These are phyloP conservation scores for Catocala nupta DNA, from an alignment of 2,888 invertebrate genomes.

Conservation along the genomic window DNA sequence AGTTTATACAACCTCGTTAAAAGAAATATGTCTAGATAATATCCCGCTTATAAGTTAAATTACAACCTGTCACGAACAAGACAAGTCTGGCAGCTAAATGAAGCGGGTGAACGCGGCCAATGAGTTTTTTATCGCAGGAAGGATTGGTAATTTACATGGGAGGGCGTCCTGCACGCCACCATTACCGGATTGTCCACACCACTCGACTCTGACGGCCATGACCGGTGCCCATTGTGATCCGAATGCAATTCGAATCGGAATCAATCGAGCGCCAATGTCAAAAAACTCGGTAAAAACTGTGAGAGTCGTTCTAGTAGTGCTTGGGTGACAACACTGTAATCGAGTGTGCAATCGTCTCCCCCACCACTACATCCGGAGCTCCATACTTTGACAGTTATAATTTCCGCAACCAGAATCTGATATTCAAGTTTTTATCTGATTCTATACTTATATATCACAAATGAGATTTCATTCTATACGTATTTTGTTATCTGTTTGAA, in stretches of 20 bases:
- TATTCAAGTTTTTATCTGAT: conserved; percentile 5
- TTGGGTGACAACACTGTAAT: conserved; percentile 70
- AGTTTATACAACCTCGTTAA: background rate
- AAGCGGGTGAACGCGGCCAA: conserved; percentile 54
- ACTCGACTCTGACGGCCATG: conserved; percentile 71
- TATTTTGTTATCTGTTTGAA: too few relatives aligned
- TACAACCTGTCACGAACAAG: conserved; percentile 49
- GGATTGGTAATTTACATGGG: conserved; percentile 65
- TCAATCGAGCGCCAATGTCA: conserved; percentile 74
- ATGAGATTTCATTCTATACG: background rate
- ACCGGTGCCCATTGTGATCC: conserved; percentile 71
- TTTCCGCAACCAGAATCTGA: conserved; percentile 38
- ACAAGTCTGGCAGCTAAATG: conserved; percentile 44
- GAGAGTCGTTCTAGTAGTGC: conserved; percentile 68
- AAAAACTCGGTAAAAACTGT: conserved; percentile 76
- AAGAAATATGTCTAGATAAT: conserved; percentile 7
- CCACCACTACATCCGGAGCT: conserved; percentile 51
- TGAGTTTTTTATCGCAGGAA: conserved; percentile 56
- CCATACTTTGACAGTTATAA: conserved; percentile 51
- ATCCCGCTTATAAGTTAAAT: conserved; percentile 30
- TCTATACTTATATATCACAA: background rate
- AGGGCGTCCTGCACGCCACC: conserved; percentile 48
- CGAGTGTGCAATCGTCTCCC: conserved; percentile 64
- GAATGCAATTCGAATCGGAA: conserved; percentile 71
- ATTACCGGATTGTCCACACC: conserved; percentile 66